These are phyloP conservation scores for Amphimallon solstitiale DNA, from an alignment of 2,888 invertebrate genomes.

Conservation along the genomic window DNA sequence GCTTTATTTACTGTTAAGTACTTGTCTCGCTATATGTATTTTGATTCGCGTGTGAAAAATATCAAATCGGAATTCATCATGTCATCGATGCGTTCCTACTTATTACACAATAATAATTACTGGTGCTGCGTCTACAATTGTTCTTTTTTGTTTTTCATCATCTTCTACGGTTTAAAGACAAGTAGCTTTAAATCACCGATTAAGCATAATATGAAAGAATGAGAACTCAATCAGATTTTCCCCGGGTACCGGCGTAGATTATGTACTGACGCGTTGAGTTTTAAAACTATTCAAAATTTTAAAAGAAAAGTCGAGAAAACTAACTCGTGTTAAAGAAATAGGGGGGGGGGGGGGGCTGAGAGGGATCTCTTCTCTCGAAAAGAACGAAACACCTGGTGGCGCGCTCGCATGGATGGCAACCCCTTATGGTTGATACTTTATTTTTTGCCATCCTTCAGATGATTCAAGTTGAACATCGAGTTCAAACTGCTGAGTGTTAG, in stretches of 20 bases:
- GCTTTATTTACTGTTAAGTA: too few species aligned
- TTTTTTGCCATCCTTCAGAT: slow-evolving; percentile 49
- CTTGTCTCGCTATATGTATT: too few species aligned
- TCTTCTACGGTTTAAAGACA: too few species aligned
- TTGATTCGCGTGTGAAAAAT: too few species aligned
- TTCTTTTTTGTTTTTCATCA: too few species aligned
- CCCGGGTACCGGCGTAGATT: neutral
- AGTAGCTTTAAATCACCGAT: neutral
- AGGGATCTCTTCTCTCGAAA: too few species aligned
- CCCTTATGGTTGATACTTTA: slow-evolving; percentile 34
- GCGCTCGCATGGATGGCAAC: slow-evolving; percentile 26
- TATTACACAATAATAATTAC: too few species aligned
- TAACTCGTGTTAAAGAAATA: too few species aligned
- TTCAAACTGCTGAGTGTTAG: slow-evolving; percentile 40
- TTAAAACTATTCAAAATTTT: slow-evolving; percentile 13
- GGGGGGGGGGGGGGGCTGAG: too few species aligned
- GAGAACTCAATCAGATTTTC: slow-evolving; percentile 23
- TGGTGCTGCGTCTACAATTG: too few species aligned
- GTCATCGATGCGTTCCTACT: too few species aligned
- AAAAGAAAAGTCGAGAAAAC: neutral
- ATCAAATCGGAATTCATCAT: too few species aligned
- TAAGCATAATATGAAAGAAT: slow-evolving; percentile 3
- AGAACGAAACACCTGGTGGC: slow-evolving; percentile 31
- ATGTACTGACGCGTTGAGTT: slow-evolving; percentile 4
- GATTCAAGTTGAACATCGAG: slow-evolving; percentile 47